These are phyloP conservation scores for Neolamprologus tretocephalus DNA, from an alignment of 2,113 vertebrate species.

Conservation along the genomic window DNA sequence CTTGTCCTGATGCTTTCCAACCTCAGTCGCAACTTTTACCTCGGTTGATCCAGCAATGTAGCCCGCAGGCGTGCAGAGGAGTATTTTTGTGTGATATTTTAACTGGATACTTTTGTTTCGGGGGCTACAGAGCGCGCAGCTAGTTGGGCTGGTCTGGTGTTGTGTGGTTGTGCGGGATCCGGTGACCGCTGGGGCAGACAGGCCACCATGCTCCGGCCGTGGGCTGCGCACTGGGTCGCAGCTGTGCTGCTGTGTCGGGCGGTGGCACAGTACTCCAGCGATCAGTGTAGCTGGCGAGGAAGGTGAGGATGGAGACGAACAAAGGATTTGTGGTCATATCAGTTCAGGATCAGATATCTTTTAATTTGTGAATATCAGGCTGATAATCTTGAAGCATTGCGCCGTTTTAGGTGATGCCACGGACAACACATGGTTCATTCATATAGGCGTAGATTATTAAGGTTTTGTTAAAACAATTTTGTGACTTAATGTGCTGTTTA, in stretches of 20 bases:
- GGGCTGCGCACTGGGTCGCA: constrained; percentile 53
- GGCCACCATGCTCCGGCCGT: constrained; percentile 26
- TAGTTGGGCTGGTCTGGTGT: neutral
- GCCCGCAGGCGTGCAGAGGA: neutral
- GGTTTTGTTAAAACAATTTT: neutral
- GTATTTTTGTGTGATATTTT: neutral
- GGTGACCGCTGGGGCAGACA: neutral
- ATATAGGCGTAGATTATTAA: neutral
- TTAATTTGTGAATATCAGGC: neutral
- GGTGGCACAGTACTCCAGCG: constrained; percentile 84
- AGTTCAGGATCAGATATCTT: neutral
- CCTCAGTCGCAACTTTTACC: neutral
- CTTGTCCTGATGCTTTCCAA: neutral
- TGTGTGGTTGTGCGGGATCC: neutral
- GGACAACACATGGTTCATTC: neutral
- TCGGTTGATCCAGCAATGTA: constrained; percentile 27
- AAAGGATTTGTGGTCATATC: neutral
- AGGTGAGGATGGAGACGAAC: constrained; percentile 69
- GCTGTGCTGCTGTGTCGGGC: constrained; percentile 66
- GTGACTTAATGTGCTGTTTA: neutral
- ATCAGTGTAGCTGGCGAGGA: constrained; percentile 91
- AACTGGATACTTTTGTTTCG: neutral
- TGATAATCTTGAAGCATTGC: neutral
- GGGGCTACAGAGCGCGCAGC: neutral
- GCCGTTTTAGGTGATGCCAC: neutral